phyloP scores from a whole-genome alignment of 1,140 invertebrate species.

The Panagrolaimus sp. region DNA sequence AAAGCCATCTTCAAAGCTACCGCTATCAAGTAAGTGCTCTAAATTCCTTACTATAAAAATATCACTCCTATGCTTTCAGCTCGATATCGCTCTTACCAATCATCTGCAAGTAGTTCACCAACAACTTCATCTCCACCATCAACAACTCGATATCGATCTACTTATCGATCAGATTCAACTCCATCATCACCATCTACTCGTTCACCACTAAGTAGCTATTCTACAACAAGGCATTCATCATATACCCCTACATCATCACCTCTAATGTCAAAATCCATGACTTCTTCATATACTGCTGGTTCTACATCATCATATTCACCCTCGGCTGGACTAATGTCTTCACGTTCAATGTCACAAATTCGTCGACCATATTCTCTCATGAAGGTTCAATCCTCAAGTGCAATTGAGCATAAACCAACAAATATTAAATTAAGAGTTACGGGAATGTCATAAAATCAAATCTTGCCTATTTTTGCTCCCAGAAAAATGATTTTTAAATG shows the following conservation, averaged over 20 bases:
- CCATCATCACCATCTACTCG: neutral
- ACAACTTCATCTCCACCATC: slow-evolving; percentile 1
- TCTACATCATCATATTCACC: slow-evolving; percentile 12
- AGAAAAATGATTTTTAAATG: no score
- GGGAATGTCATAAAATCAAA: slow-evolving; percentile 31
- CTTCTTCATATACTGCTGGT: slow-evolving; percentile 23
- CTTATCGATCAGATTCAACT: neutral
- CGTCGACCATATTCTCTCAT: slow-evolving; percentile 47
- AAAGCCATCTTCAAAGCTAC: slow-evolving; percentile 20
- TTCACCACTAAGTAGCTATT: neutral
- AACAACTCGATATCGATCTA: neutral
- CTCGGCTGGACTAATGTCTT: slow-evolving; percentile 30
- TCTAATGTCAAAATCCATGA: slow-evolving; percentile 11
- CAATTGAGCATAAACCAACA: slow-evolving; percentile 39
- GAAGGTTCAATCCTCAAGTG: slow-evolving; percentile 44
- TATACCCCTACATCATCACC: slow-evolving; percentile 22
- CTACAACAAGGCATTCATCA: slow-evolving; percentile 5
- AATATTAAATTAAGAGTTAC: slow-evolving; percentile 44
- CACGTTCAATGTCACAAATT: slow-evolving; percentile 29
- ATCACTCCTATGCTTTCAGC: no score
- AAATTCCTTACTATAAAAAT: no score
- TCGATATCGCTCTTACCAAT: slow-evolving; percentile 3
- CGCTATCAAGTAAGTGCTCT: slow-evolving; percentile 30
- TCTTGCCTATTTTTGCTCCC: no score
- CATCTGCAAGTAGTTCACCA: slow-evolving; percentile 14